Percentiles rank a stretch among this genome's conserved stretches.
These are phyloP conservation scores for Onthophagus sagittarius DNA, from an alignment of 2,888 invertebrate species.

Conservation along the genomic window DNA sequence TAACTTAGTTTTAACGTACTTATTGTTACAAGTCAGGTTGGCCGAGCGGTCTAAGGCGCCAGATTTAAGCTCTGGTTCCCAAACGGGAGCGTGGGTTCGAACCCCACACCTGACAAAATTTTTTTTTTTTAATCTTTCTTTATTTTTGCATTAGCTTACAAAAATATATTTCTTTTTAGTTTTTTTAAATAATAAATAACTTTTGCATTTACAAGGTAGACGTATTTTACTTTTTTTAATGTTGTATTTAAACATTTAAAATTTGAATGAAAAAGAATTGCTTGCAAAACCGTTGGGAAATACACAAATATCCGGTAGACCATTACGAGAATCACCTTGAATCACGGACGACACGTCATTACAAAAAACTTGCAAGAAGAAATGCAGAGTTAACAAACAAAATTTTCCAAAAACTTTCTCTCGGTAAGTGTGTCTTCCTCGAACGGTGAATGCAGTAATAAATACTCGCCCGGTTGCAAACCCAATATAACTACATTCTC, in stretches of 20 bases:
- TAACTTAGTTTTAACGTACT: too few species aligned
- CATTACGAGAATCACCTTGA: not conserved
- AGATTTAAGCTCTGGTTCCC: constrained; percentile 68
- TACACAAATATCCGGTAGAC: not conserved
- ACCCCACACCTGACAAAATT: constrained; percentile 60
- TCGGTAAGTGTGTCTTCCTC: not conserved
- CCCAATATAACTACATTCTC: not conserved
- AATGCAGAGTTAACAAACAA: not conserved
- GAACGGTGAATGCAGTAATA: not conserved
- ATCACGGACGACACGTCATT: not conserved
- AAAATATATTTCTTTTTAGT: too few species aligned
- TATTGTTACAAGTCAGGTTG: constrained; percentile 53
- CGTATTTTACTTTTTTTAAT: too few species aligned
- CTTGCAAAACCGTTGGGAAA: too few species aligned
- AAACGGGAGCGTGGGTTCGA: constrained; percentile 65
- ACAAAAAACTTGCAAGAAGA: not conserved
- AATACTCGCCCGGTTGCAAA: not conserved
- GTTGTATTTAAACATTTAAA: too few species aligned
- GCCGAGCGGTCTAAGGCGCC: constrained; percentile 69
- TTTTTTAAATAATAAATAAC: too few species aligned
- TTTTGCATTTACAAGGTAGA: too few species aligned
- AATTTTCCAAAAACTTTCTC: not conserved
- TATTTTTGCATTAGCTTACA: too few species aligned
- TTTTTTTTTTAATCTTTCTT: not conserved
- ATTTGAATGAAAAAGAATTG: too few species aligned